Conservation (phyloP, 2,888 invertebrate genomes). For the Dusona sp. region DNA sequence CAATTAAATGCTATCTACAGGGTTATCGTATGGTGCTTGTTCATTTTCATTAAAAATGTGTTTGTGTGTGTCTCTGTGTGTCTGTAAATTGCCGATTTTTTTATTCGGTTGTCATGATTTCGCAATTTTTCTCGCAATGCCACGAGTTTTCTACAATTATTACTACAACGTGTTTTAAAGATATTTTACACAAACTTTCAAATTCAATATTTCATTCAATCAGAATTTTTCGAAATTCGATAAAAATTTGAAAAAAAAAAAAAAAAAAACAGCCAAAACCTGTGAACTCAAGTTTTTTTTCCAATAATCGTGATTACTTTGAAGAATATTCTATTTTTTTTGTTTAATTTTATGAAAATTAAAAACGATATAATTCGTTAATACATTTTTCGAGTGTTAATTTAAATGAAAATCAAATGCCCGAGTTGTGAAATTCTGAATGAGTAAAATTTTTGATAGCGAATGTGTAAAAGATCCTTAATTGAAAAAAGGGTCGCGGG, state of each 20-base stretch:
- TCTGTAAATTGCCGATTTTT: constrained; percentile 20
- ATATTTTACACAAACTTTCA: background rate
- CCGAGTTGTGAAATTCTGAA: background rate
- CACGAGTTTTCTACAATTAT: constrained; percentile 18
- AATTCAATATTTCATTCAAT: background rate
- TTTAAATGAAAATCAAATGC: background rate
- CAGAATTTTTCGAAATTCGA: background rate
- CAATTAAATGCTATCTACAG: constrained; percentile 56
- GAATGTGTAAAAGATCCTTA: background rate
- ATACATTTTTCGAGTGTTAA: background rate
- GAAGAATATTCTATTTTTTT: too few relatives aligned
- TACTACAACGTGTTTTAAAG: background rate
- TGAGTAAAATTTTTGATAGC: background rate
- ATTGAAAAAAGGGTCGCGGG: background rate
- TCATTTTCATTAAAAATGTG: constrained; percentile 14
- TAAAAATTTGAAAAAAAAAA: background rate
- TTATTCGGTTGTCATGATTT: constrained; percentile 48
- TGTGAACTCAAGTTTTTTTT: too few relatives aligned
- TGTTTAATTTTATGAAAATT: background rate
- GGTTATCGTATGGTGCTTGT: constrained; percentile 42
- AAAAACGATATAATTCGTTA: background rate
- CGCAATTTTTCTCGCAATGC: background rate
- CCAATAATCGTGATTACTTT: too few relatives aligned
- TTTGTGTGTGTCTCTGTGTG: constrained; percentile 3
- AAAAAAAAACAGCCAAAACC: too few relatives aligned